Conservation (phyloP, 92 coral and sea anemone species). For the Palythoa grandiflora region DNA sequence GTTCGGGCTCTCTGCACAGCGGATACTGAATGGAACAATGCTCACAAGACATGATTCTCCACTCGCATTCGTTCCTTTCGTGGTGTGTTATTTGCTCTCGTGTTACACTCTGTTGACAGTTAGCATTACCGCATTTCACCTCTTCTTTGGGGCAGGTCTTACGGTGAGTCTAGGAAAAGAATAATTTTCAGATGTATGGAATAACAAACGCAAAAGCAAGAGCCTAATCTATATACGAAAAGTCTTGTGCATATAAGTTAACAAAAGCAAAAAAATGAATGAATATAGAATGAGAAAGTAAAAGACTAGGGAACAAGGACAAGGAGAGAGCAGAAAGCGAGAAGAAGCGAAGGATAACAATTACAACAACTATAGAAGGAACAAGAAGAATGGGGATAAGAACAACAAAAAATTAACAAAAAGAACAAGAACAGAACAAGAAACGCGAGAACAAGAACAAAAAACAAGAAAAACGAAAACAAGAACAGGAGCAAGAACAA, state of each 20-base stretch:
- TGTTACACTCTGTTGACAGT: constrained; percentile 5
- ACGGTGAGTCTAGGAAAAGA: neutral
- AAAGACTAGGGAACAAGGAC: too few relatives aligned
- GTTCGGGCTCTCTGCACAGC: neutral
- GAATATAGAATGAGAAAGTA: too few relatives aligned
- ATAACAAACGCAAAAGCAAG: neutral
- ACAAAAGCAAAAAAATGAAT: neutral
- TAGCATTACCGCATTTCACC: neutral
- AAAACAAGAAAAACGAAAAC: too few relatives aligned
- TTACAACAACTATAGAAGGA: too few relatives aligned
- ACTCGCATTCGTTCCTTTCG: constrained; percentile 29
- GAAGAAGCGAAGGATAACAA: too few relatives aligned
- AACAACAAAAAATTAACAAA: too few relatives aligned
- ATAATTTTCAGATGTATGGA: neutral
- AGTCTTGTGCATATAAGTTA: neutral
- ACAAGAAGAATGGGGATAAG: too few relatives aligned
- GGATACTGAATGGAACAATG: neutral
- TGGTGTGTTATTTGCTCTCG: constrained; percentile 20
- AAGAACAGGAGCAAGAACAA: too few relatives aligned
- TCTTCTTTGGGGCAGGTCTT: constrained; percentile 26
- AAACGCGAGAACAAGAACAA: too few relatives aligned
- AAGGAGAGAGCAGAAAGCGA: too few relatives aligned
- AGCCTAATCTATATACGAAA: neutral
- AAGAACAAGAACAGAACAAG: too few relatives aligned
- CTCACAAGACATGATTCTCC: constrained; percentile 10